These are phyloP conservation scores for Petrocephalus zakoni DNA, from an alignment of 2,113 vertebrate species.

Conservation along the genomic window DNA sequence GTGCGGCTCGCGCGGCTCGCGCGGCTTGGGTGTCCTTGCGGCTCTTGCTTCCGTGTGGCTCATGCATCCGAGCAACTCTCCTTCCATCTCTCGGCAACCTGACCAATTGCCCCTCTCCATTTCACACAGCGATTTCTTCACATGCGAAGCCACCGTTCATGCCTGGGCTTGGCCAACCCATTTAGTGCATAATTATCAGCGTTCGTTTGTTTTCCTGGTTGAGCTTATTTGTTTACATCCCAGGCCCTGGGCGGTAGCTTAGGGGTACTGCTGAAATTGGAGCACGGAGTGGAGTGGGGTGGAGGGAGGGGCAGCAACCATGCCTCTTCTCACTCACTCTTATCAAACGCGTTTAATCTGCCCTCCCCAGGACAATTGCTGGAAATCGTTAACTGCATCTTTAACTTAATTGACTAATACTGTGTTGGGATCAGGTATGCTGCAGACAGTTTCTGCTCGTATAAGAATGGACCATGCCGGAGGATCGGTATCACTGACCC, in stretches of 20 bases:
- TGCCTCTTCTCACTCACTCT: neutral
- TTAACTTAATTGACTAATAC: neutral
- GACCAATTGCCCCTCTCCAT: neutral
- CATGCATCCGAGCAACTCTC: no score
- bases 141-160: neutral
- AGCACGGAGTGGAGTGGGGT: constrained; percentile 2
- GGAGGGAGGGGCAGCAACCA: neutral
- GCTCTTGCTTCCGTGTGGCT: no score
- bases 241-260: constrained; percentile 5
- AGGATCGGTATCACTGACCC: neutral
- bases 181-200: constrained; percentile 24
- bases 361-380: neutral
- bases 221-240: constrained; percentile 10
- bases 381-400: neutral
- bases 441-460: neutral
- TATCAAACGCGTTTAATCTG: neutral
- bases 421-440: neutral
- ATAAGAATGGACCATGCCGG: neutral
- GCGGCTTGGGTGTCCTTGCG: no score
- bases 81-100: no score
- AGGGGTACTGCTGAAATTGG: constrained; percentile 17
- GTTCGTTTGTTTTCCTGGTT: neutral
- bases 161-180: neutral
- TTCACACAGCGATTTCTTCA: neutral
- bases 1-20: no score